Conservation (phyloP, 2,888 invertebrate genomes). For the Apamea epomidion region DNA sequence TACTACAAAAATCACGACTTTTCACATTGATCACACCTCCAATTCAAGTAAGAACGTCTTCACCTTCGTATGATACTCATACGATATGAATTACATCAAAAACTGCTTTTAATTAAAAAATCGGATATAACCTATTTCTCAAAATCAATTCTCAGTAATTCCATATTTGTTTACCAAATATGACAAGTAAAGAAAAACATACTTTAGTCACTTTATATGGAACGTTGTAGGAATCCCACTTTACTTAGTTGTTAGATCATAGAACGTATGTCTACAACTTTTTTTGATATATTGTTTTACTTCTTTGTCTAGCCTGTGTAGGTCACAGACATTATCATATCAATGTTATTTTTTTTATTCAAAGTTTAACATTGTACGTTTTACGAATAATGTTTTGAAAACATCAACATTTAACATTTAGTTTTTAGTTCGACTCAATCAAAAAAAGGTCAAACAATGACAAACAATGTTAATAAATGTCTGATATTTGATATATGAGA, state of each 20-base stretch:
- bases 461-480: constrained; percentile 27
- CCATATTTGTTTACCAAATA: constrained; percentile 1
- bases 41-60: not conserved
- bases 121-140: not conserved
- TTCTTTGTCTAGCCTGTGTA: not conserved
- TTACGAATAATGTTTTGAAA: constrained; percentile 21
- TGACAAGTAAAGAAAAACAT: not conserved
- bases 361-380: not conserved
- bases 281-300: not conserved
- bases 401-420: constrained; percentile 28
- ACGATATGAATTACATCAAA: not conserved
- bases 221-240: too few relatives aligned
- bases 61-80: not conserved
- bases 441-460: constrained; percentile 30
- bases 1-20: not conserved
- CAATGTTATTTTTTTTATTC: constrained; percentile 19
- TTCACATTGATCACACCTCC: not conserved
- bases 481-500: not conserved
- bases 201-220: not conserved
- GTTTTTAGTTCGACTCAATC: constrained; percentile 22
- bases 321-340: constrained; percentile 4
- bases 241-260: not conserved
- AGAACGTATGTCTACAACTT: too few relatives aligned
- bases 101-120: not conserved
- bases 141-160: not conserved